Evolutionary conservation across 2,888 invertebrate genomes (phyloP), one percentile per base, ranked within the genome.

Genomic region (Gasteruption jaculator): DNA sequence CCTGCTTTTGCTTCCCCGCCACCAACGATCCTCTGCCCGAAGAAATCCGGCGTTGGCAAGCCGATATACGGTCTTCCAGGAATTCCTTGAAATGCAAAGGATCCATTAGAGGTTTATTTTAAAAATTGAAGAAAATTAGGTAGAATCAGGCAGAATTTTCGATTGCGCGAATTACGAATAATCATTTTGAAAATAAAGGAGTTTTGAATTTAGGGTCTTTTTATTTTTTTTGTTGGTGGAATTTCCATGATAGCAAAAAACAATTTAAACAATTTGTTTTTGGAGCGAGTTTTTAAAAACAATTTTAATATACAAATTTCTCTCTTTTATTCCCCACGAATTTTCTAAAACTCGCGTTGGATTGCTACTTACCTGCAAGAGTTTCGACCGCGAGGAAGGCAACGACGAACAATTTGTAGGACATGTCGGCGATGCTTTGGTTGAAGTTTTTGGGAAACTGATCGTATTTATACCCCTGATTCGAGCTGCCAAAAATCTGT

Each of bases 1-100:
- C 72, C 71, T 18, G 60, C 57, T 0, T 5, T 21, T 1, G 75
- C 74, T 2, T 72, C 51, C 1, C 5, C 4, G 4, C 63, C 65
- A 14, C 57, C 60, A 7, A 56, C 56, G 15, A 65, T 49, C 12
- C 54, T 53, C 1, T 16, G 20, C 3, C 39, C 21, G 7, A 34
- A 36, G 2, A 49, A 30, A 3, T 34, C 4, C 1, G 54, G 52
- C 7, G 50, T 1, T 5, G 25, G 27, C 8, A 46, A 37, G 4
- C 61, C 60, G 5, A 49, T 16, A 5, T 46, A 42, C 4, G 45
- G 49, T 6, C 18, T n/a, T 2, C 24, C 16, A 18, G 4, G 8
- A 11, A 40, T 21, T 18, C 8, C 11, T 11, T 11, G 19, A 12
- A 8, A 8, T 16, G 18, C 18, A 8, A 5, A 2, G 12, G 10